These are phyloP conservation scores for Paramormyrops kingsleyae DNA, from an alignment of 2,113 vertebrate genomes.

Conservation along the genomic window DNA sequence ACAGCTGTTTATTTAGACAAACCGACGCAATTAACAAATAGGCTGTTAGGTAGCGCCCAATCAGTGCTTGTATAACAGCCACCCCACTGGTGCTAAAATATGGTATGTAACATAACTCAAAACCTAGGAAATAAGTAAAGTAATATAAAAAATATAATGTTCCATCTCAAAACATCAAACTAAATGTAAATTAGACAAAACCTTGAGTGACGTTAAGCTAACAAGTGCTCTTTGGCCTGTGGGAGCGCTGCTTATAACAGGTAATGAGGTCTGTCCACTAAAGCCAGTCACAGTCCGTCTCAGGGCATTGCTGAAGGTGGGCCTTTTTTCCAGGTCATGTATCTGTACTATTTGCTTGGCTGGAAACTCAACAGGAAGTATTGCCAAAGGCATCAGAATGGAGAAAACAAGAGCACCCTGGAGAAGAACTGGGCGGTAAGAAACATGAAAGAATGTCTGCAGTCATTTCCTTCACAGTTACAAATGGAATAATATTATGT, in stretches of 20 bases:
- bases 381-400: slow-evolving; percentile 25
- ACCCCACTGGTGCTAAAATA: background rate
- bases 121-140: background rate
- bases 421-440: slow-evolving; percentile 51
- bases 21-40: background rate
- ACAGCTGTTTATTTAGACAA: background rate
- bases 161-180: background rate
- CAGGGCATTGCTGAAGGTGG: background rate
- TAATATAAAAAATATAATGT: background rate
- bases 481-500: background rate
- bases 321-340: slow-evolving; percentile 61
- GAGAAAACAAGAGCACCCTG: slow-evolving; percentile 58
- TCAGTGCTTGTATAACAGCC: background rate
- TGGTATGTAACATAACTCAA: background rate
- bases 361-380: slow-evolving; percentile 58
- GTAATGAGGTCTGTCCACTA: background rate
- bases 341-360: slow-evolving; percentile 69
- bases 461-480: background rate
- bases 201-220: background rate
- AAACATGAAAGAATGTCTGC: background rate
- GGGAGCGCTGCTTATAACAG: background rate
- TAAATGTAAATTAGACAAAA: background rate
- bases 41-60: background rate
- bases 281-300: background rate
- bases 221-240: background rate